Conservation (phyloP, 2,797 vertebrate genomes). For the Cyclura pinguis region DNA sequence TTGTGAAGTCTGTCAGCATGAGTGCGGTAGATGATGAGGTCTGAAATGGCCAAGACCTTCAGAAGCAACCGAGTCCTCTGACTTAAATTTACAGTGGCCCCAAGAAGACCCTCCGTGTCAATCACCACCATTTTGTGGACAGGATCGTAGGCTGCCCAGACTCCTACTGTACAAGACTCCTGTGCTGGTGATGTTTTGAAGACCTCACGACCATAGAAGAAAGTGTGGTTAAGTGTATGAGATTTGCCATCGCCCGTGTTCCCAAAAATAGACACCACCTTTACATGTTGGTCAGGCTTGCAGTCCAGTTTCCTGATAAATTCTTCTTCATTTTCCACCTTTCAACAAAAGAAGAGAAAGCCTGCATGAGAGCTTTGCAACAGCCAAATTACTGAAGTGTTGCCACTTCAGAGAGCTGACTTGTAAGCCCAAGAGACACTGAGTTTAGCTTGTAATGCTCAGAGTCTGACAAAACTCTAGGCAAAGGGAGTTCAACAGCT, state of each 20-base stretch:
- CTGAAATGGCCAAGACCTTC: constrained; percentile 97
- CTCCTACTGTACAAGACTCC: constrained; percentile 97
- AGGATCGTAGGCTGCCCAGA: constrained; percentile 97
- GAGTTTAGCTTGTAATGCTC: background rate
- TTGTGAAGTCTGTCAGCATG: constrained; percentile 97
- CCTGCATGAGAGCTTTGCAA: constrained; percentile 2
- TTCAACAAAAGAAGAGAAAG: constrained; percentile 52
- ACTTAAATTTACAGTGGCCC: constrained; percentile 94
- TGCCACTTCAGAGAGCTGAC: background rate
- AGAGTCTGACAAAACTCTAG: background rate
- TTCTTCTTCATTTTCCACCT: constrained; percentile 93
- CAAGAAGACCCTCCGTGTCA: constrained; percentile 96
- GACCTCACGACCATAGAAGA: constrained; percentile 96
- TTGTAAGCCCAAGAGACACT: background rate
- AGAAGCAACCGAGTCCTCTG: constrained; percentile 96
- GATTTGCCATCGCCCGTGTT: constrained; percentile 99
- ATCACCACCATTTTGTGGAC: constrained; percentile 93
- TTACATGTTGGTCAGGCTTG: constrained; percentile 92
- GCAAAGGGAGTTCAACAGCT: background rate
- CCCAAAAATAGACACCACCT: constrained; percentile 98
- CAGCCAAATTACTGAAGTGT: constrained; percentile 23
- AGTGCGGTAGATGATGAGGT: constrained; percentile 96
- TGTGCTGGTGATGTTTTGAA: constrained; percentile 97
- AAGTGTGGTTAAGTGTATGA: constrained; percentile 98
- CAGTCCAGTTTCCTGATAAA: constrained; percentile 92